Conservation (phyloP, 1,140 invertebrate genomes). For the Pseudomyrmex dendroicus region DNA sequence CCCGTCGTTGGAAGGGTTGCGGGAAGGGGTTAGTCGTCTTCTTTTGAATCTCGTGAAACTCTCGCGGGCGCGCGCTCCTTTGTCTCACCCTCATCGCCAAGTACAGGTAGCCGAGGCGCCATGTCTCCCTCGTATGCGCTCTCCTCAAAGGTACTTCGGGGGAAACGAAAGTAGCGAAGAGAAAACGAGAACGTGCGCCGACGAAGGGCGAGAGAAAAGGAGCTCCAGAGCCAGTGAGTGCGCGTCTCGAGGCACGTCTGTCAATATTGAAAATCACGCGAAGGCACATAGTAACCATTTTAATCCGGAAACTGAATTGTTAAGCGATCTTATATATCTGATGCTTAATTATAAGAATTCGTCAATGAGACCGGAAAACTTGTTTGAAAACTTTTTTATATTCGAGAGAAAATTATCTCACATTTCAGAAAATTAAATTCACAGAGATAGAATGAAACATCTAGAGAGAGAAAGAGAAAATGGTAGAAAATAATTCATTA, state of each 20-base stretch:
- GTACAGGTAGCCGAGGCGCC: slow-evolving; percentile 77
- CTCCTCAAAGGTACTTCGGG: slow-evolving; percentile 64
- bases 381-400: too few relatives aligned
- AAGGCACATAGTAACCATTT: slow-evolving; percentile 53
- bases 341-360: background rate
- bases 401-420: background rate
- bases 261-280: slow-evolving; percentile 70
- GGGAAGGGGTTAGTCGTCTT: slow-evolving; percentile 74
- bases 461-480: background rate
- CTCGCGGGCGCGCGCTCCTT: slow-evolving; percentile 67
- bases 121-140: slow-evolving; percentile 42
- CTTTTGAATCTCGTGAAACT: slow-evolving; percentile 81
- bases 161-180: slow-evolving; percentile 13
- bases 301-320: slow-evolving; percentile 60
- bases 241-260: slow-evolving; percentile 52
- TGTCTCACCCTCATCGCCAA: slow-evolving; percentile 79
- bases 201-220: slow-evolving; percentile 35
- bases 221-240: slow-evolving; percentile 29
- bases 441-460: background rate
- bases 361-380: background rate
- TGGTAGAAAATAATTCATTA: background rate
- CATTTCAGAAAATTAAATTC: background rate
- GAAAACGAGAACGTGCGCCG: slow-evolving; percentile 26
- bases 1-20: background rate
- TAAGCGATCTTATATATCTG: slow-evolving; percentile 31